Conservation (phyloP, 2,797 vertebrate species). For the Euthynnus affinis region DNA sequence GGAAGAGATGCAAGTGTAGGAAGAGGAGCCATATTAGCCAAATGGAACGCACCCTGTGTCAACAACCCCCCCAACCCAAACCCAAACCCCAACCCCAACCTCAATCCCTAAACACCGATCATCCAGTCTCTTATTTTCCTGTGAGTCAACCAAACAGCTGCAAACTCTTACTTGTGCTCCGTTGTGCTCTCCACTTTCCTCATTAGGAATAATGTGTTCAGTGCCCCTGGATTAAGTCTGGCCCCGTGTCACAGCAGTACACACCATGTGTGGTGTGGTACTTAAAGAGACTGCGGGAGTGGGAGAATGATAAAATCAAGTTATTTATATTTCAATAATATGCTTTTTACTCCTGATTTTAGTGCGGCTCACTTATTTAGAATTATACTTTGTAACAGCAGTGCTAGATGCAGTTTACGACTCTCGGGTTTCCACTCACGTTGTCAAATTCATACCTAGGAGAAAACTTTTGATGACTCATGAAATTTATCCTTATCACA, state of each 20-base stretch:
- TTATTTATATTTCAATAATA: constrained; percentile 28
- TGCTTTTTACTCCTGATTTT: constrained; percentile 3
- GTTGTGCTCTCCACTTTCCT: constrained; percentile 51
- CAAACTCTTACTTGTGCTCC: constrained; percentile 66
- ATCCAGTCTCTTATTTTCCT: constrained; percentile 45
- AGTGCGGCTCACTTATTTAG: constrained; percentile 16
- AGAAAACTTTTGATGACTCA: constrained; percentile 19
- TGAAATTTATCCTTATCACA: constrained; percentile 50
- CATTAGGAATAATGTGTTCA: constrained; percentile 63
- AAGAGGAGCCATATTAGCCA: background rate
- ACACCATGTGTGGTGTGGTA: constrained; percentile 36
- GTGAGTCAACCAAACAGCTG: constrained; percentile 70
- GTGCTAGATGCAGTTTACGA: constrained; percentile 1
- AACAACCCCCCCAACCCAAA: background rate
- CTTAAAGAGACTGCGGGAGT: constrained; percentile 26
- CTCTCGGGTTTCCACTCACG: constrained; percentile 26
- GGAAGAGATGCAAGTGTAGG: too few species aligned
- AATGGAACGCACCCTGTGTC: constrained; percentile 12
- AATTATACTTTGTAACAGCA: constrained; percentile 1
- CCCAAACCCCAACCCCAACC: background rate
- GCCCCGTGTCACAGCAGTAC: constrained; percentile 31
- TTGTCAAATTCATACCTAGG: constrained; percentile 14
- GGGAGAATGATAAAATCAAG: constrained; percentile 23
- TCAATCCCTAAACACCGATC: constrained; percentile 37
- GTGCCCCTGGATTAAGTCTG: constrained; percentile 45